These are phyloP conservation scores for Nothocercus nigrocapillus DNA, from an alignment of 2,113 vertebrate species.

Conservation along the genomic window DNA sequence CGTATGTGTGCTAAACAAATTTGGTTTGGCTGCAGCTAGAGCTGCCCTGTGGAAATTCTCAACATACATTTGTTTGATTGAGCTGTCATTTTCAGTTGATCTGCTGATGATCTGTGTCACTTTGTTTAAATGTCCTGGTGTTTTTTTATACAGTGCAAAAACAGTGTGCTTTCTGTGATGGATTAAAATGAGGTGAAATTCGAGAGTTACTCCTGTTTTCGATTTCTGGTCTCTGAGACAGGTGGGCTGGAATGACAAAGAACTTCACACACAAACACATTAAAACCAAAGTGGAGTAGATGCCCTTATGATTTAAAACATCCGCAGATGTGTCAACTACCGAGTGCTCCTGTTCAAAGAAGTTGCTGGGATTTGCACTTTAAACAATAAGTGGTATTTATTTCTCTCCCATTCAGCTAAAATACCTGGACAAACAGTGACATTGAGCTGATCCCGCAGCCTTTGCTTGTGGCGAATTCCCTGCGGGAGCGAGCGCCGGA, in stretches of 20 bases:
- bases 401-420: neutral
- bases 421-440: neutral
- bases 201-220: conserved; percentile 84
- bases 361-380: conserved; percentile 75
- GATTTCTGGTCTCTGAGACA: conserved; percentile 82
- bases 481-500: rapidly evolving
- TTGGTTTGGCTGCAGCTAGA: conserved; percentile 82
- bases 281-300: conserved; percentile 74
- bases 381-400: conserved; percentile 74
- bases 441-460: rapidly evolving
- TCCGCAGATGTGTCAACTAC: conserved; percentile 80
- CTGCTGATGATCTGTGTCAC: conserved; percentile 88
- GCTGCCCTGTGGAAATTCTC: conserved; percentile 85
- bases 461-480: neutral
- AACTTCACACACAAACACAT: conserved; percentile 77
- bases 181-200: conserved; percentile 87
- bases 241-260: conserved; percentile 85
- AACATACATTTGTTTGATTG: conserved; percentile 88
- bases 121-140: conserved; percentile 87
- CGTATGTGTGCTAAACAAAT: conserved; percentile 86
- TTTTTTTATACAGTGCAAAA: conserved; percentile 78
- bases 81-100: conserved; percentile 87
- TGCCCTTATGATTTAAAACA: conserved; percentile 84
- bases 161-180: conserved; percentile 80
- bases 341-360: conserved; percentile 74